These are phyloP conservation scores for Neoaliturus tenellus DNA, from an alignment of 2,888 invertebrate genomes.

Conservation along the genomic window DNA sequence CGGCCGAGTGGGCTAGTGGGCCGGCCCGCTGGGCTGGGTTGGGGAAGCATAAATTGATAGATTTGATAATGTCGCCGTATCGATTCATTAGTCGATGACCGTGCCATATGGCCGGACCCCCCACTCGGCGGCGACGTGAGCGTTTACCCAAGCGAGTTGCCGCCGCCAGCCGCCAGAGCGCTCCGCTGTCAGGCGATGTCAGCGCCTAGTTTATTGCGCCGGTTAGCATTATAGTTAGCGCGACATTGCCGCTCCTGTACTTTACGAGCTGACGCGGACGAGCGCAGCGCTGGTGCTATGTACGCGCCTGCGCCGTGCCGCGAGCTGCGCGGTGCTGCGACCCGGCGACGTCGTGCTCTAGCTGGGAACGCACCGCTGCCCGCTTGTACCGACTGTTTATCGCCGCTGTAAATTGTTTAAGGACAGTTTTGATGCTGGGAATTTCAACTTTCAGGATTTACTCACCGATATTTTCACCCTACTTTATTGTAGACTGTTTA, in stretches of 20 bases:
- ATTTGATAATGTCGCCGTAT: constrained; percentile 15
- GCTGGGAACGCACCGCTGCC: not conserved
- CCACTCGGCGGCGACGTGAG: not conserved
- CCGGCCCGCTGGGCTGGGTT: not conserved
- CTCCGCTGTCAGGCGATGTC: not conserved
- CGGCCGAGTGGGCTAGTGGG: not conserved
- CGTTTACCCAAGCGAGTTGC: not conserved
- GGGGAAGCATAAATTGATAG: constrained; percentile 1
- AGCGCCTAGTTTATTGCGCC: constrained; percentile 6
- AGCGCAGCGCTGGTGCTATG: too few relatives aligned
- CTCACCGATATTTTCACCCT: not conserved
- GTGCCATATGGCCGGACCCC: constrained; percentile 5
- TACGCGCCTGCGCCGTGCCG: not conserved
- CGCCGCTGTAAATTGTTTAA: constrained; percentile 1
- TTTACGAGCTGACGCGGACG: not conserved
- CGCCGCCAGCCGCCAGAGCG: not conserved
- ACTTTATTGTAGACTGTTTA: too few relatives aligned
- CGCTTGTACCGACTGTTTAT: not conserved
- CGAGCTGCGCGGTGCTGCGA: not conserved
- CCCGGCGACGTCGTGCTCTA: too few relatives aligned
- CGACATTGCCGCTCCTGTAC: constrained; percentile 1
- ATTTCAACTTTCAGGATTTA: not conserved
- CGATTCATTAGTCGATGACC: not conserved
- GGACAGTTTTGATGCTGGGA: not conserved
- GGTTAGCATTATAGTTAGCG: constrained; percentile 33